Conservation (phyloP, 37 sponge, comb jelly and placozoan species). For the Diacarnus erythraeanus region DNA sequence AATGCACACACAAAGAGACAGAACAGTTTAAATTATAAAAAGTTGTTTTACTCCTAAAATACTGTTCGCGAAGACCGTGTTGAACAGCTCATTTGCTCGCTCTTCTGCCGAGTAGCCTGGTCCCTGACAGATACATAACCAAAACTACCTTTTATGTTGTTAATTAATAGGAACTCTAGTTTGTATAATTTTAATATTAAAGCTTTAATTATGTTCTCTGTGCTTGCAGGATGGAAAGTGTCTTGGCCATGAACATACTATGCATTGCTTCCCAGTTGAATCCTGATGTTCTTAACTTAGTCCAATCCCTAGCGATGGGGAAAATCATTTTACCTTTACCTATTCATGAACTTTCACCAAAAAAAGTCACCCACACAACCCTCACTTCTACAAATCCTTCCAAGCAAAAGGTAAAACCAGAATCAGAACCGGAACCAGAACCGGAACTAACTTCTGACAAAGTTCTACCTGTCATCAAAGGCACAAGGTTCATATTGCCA, state of each 20-base stretch:
- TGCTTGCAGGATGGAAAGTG: constrained; percentile 56
- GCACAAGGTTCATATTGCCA: constrained; percentile 14
- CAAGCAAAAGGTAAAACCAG: not conserved
- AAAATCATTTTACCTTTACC: not conserved
- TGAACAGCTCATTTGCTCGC: too few species aligned
- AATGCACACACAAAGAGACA: too few species aligned
- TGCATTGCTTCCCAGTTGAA: constrained; percentile 47
- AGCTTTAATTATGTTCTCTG: not conserved
- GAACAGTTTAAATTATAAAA: too few species aligned
- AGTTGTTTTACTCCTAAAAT: too few species aligned
- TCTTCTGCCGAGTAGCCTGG: too few species aligned
- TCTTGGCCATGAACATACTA: constrained; percentile 64
- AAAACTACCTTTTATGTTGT: not conserved
- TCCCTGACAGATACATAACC: not conserved
- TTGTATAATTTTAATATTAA: not conserved
- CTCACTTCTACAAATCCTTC: not conserved
- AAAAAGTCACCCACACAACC: not conserved
- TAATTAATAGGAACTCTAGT: not conserved
- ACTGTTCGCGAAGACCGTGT: too few species aligned
- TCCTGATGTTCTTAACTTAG: constrained; percentile 41
- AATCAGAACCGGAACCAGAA: not conserved
- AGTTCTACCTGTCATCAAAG: not conserved
- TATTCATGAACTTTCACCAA: too few species aligned
- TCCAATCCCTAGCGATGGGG: constrained; percentile 60
- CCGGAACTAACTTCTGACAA: not conserved